Evolutionary conservation across 2,888 invertebrate species (phyloP).

Genomic region (Rapana venosa): DNA sequence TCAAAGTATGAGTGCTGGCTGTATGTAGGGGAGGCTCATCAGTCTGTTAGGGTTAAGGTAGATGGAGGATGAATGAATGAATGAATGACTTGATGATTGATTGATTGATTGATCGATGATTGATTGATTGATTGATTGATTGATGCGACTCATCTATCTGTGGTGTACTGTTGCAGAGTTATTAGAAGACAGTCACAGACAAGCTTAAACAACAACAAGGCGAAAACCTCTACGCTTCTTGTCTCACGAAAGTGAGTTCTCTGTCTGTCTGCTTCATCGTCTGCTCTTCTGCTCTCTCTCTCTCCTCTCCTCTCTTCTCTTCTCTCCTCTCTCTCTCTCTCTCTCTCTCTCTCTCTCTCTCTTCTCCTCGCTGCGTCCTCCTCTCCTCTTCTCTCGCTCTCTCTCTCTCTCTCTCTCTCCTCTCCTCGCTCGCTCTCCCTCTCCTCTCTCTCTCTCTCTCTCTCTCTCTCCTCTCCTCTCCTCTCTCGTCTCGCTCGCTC

Average conservation of each 20-base stretch:
- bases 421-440: neutral
- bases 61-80: too few species aligned
- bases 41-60: too few species aligned
- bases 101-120: too few species aligned
- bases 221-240: slow-evolving; percentile 92
- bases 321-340: neutral
- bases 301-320: neutral
- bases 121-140: too few species aligned
- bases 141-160: neutral
- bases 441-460: too few species aligned
- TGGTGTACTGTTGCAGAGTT: slow-evolving; percentile 39
- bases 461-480: neutral
- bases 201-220: slow-evolving; percentile 80
- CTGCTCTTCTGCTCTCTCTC: neutral
- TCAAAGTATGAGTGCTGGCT: too few species aligned
- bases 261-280: neutral
- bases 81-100: too few species aligned
- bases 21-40: too few species aligned
- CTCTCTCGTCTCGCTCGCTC: neutral
- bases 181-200: slow-evolving; percentile 50
- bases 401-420: slow-evolving; percentile 6
- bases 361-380: neutral
- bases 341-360: neutral
- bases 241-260: slow-evolving; percentile 87
- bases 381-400: neutral